Evolutionary conservation across 2,113 vertebrate genomes (phyloP), one percentile per base, ranked within the genome.

Genomic region (Dryoscopus gambensis): DNA sequence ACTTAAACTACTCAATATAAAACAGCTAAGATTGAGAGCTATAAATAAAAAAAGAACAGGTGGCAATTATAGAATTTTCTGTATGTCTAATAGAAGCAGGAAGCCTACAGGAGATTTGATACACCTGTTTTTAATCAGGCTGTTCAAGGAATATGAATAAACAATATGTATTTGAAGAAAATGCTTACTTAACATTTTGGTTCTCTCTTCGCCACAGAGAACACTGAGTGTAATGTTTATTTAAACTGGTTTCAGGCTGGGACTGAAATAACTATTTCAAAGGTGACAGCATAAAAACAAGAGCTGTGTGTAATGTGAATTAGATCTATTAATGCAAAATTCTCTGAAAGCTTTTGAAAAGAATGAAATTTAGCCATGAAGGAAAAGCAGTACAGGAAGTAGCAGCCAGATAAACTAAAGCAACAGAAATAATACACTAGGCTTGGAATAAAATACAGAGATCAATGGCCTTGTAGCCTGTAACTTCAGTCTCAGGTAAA

Each of bases 201-300:
- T 69, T 83, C 40, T 82, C 42, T 59, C 60, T 60, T 75, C 31
- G 65, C 19, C 49, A 44, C 30, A 76, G 19, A 59, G 35, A 75
- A 85, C 0, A 0, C 21, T 0, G 2, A 84, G 27, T 24, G 9
- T 15, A 37, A 77, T 19, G 30, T 31, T 81, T 62, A 77, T 33
- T 50, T 23, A 44, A 84, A 44, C 9, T 40, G n/a, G 13, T 74
- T 80, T 84, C 55, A 82, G 31, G 44, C 14, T 78, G 39, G 7
- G 23, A 50, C 53, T 56, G 46, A 64, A 94, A 60, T 13, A 84
- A 57, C 7, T 39, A 33, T 44, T 86, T 70, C 17, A 37, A 27
- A 84, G 39, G 31, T 31, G 30, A 80, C 16, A 67, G 46, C 11
- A 8, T n/a, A 67, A 37, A 50, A 79, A 85, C 25, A 75, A 84